Percentiles rank a stretch among this genome's conserved stretches.
phyloP scores from a whole-genome alignment of 2,113 vertebrate species.

The Chlorodrepanis virens region DNA sequence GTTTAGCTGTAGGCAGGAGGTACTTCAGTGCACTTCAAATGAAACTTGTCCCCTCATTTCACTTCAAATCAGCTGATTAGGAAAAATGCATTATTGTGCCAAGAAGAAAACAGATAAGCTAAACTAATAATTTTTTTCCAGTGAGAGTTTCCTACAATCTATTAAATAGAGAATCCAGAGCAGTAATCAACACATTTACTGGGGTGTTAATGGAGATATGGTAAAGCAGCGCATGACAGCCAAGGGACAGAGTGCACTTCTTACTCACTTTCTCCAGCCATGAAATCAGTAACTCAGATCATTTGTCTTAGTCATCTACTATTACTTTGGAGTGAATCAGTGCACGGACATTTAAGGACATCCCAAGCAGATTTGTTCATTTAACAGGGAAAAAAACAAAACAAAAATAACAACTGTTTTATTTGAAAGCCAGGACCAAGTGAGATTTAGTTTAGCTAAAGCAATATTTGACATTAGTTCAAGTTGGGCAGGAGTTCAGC shows the following conservation, averaged over 20 bases:
- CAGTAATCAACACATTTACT: neutral
- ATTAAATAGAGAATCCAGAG: neutral
- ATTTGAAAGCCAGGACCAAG: slow-evolving; percentile 23
- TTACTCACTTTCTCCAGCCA: slow-evolving; percentile 39
- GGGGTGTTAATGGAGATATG: neutral
- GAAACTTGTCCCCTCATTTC: neutral
- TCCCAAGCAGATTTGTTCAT: slow-evolving; percentile 14
- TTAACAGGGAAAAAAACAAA: neutral
- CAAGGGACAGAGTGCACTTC: slow-evolving; percentile 21
- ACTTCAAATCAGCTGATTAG: slow-evolving; percentile 25
- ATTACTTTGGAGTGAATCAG: slow-evolving; percentile 18
- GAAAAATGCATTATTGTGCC: neutral
- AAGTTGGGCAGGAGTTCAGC: slow-evolving; percentile 51
- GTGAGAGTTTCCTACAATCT: neutral
- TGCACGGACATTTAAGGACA: neutral
- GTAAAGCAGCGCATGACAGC: neutral
- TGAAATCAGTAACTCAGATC: slow-evolving; percentile 20
- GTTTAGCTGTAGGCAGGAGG: neutral
- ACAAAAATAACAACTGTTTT: slow-evolving; percentile 44
- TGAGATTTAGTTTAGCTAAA: slow-evolving; percentile 20
- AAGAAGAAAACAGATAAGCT: neutral
- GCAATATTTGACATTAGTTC: slow-evolving; percentile 28
- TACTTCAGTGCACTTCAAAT: neutral
- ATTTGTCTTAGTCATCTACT: slow-evolving; percentile 31
- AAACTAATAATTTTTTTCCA: slow-evolving; percentile 14